Conservation (phyloP, 2,888 invertebrate species). For the Autographa pulchrina region DNA sequence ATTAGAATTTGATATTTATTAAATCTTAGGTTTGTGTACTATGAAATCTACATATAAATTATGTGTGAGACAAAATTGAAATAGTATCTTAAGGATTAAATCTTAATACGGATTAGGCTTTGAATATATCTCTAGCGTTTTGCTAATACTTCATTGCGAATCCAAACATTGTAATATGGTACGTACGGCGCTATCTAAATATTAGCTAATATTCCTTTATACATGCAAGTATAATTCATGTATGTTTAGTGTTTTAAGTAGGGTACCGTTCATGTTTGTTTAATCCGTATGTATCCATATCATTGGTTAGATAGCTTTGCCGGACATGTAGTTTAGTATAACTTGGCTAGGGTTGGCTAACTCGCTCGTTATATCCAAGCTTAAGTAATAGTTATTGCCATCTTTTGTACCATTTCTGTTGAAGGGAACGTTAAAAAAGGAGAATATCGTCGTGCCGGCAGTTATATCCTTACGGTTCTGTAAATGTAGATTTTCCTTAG, state of each 20-base stretch:
- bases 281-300: background rate
- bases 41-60: conserved; percentile 16
- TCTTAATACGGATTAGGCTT: conserved; percentile 30
- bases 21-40: conserved; percentile 30
- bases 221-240: conserved; percentile 13
- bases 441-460: no score
- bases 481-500: background rate
- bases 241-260: conserved; percentile 22
- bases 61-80: conserved; percentile 23
- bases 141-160: conserved; percentile 6
- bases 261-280: background rate
- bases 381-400: no score
- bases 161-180: conserved; percentile 24
- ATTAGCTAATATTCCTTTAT: conserved; percentile 28
- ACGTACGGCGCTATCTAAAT: conserved; percentile 12
- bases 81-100: conserved; percentile 31
- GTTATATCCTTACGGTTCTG: no score
- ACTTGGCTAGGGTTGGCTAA: no score
- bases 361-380: no score
- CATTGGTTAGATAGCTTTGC: background rate
- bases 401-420: no score
- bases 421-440: no score
- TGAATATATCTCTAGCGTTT: conserved; percentile 16
- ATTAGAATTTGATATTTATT: background rate
- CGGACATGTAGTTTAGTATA: background rate